These are phyloP conservation scores for Notothenia coriiceps DNA, from an alignment of 2,113 vertebrate genomes.

Conservation along the genomic window DNA sequence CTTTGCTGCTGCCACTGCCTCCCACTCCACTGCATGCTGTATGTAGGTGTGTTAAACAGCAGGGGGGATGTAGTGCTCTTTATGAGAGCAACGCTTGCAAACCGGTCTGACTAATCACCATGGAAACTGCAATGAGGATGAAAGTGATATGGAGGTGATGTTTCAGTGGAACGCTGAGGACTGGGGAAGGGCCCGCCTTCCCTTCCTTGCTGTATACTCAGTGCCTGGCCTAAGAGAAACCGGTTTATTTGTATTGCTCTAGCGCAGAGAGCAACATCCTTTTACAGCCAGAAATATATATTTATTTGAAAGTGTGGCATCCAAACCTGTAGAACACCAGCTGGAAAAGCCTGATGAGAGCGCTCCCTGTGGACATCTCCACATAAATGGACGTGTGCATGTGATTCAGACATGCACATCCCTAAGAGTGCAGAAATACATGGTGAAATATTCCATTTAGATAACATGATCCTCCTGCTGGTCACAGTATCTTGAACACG, in stretches of 20 bases:
- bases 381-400: background rate
- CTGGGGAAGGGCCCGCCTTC: constrained; percentile 13
- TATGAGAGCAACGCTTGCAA: constrained; percentile 50
- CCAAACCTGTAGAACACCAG: background rate
- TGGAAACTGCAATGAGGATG: constrained; percentile 71
- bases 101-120: constrained; percentile 66
- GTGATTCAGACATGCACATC: constrained; percentile 1
- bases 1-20: constrained; percentile 24
- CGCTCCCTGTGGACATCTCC: background rate
- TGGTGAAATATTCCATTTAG: constrained; percentile 10
- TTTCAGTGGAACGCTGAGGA: constrained; percentile 40
- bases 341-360: background rate
- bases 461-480: constrained; percentile 6
- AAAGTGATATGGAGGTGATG: constrained; percentile 57
- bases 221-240: background rate
- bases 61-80: constrained; percentile 43
- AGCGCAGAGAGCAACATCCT: background rate
- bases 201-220: constrained; percentile 4
- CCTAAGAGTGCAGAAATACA: background rate
- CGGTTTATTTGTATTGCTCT: background rate
- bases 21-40: constrained; percentile 40
- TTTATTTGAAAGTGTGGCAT: background rate
- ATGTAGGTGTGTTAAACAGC: constrained; percentile 58
- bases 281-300: background rate
- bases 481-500: background rate